phyloP scores from a whole-genome alignment of 2,797 vertebrate species.

The Pseudomugil gertrudae region DNA sequence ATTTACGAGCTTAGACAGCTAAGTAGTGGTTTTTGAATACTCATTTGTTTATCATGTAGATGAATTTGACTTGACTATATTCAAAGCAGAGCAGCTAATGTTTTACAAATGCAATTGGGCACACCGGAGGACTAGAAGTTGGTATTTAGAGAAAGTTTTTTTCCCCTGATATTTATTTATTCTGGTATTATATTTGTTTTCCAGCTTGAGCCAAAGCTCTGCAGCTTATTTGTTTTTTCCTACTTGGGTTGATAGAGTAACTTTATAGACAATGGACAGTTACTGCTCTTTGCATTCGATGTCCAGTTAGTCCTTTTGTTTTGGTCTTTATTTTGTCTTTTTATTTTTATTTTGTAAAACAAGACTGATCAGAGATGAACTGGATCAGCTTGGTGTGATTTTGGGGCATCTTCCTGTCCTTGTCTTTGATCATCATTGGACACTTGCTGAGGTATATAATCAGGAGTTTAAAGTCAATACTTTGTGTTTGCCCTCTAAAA shows the following conservation, averaged over 20 bases:
- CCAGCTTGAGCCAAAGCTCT: not conserved
- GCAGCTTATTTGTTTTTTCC: not conserved
- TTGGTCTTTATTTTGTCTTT: conserved; percentile 15
- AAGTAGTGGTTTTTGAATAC: conserved; percentile 20
- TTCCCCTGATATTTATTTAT: too few species aligned
- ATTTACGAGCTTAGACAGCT: not conserved
- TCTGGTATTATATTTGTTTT: not conserved
- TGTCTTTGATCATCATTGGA: conserved; percentile 59
- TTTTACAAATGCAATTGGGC: not conserved
- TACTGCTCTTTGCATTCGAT: not conserved
- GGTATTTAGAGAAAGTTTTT: too few species aligned
- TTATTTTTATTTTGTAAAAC: conserved; percentile 11
- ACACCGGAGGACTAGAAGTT: too few species aligned
- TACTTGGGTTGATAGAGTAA: not conserved
- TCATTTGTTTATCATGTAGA: conserved; percentile 52
- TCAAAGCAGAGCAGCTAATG: conserved; percentile 38
- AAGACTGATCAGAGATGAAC: conserved; percentile 19
- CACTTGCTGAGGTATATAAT: conserved; percentile 33
- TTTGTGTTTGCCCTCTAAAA: not conserved
- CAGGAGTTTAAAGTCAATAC: conserved; percentile 11
- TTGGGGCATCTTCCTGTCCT: conserved; percentile 25
- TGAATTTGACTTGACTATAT: conserved; percentile 61
- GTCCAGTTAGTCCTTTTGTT: conserved; percentile 1
- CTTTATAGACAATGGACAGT: too few species aligned
- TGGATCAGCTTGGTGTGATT: conserved; percentile 54